Base-by-base conservation (phyloP, 2,113 vertebrate genomes). In the Crotalus horridus region DNA sequence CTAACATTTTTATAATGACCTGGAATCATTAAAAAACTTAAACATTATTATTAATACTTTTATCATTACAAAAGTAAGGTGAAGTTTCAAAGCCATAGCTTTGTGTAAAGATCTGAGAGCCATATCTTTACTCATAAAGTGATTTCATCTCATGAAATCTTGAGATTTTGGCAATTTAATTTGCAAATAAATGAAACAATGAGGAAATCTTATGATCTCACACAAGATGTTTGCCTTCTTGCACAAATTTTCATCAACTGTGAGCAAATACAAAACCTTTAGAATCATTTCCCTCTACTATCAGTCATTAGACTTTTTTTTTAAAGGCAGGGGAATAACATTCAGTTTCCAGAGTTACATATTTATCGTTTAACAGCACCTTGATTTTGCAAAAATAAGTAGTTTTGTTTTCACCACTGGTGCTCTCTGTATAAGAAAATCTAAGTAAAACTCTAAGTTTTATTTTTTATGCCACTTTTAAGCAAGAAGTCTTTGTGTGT, bases 291-390 rank as follows among this genome's bases (percentile, higher is more conserved):
- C 33, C 9, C 43, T 61, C 23, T 48, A 24, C 39, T 24, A 6
- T 21, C 12, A 46, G 39, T 61, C 59, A 89, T 43, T 59, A 1
- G 13, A 15, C 39, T 39, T 24, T 26, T 23, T 46, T 29, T 20
- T 24, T 9, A 51, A 26, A 23, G 46, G 21, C 88, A 74, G 4
- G 54, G 90, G 15, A 54, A 85, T 91, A 6, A 58, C 20, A 56
- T 85, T 85, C 21, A 29, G n/a, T 56, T 15, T 91, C 53, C 56
- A 43, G 23, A 85, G 53, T 17, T 21, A 43, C 33, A 81, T 39
- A 53, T 12, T 39, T n/a, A 85, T 29, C 48, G n/a, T 51, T 90
- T 88, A 92, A 94, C 96, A 29, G 7, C 46, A 51, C 11, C 86
- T 17, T 87, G 48, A 48, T 8, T 87, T 87, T 87, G 26, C 48